Percentiles rank a stretch among this genome's conserved stretches.
Conservation (phyloP, 2,113 vertebrate genomes). For the Brachypteracias leptosomus region DNA sequence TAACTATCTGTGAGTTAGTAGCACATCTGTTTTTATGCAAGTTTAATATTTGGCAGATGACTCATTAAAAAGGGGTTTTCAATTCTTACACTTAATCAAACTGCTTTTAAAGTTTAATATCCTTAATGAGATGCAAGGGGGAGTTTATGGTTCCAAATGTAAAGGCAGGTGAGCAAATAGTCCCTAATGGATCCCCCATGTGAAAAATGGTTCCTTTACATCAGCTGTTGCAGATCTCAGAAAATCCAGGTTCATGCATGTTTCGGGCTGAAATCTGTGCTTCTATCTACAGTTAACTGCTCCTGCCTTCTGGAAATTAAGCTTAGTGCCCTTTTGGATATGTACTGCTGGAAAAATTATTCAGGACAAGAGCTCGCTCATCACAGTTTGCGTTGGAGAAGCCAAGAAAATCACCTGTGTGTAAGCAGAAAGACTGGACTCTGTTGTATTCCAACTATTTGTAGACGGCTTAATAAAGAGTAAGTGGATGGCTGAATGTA, state of each 20-base stretch:
- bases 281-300: not conserved
- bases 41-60: not conserved
- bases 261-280: not conserved
- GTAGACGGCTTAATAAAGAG: not conserved
- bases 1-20: not conserved
- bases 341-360: not conserved
- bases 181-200: not conserved
- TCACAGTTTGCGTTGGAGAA: not conserved
- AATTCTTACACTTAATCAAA: not conserved
- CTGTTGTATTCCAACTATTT: not conserved
- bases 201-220: not conserved
- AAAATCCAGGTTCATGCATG: not conserved
- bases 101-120: not conserved
- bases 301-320: not conserved
- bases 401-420: constrained; percentile 46
- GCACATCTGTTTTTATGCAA: not conserved
- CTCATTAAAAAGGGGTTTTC: not conserved
- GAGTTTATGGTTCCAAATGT: not conserved
- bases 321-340: not conserved
- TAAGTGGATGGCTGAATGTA: not conserved
- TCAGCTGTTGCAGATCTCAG: not conserved
- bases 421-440: constrained; percentile 16
- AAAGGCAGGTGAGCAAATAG: not conserved
- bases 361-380: constrained; percentile 5
- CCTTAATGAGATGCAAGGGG: not conserved